Base-by-base conservation (phyloP, 2,888 invertebrate species). In the Tachina lurida region DNA sequence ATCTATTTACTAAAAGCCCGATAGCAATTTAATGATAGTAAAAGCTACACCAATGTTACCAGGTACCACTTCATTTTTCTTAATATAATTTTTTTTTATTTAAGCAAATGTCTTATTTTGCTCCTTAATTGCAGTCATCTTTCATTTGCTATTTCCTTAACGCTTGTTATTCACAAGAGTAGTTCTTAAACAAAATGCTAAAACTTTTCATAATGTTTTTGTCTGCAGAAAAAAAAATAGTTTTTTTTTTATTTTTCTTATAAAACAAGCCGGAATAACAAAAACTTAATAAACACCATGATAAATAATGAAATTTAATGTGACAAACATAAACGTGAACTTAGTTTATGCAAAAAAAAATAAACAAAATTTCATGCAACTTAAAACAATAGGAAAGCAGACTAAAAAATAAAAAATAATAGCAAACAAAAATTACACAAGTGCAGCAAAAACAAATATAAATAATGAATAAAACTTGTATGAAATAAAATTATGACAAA, bases 381-480 rank as follows among this genome's bases (percentile, higher is more conserved):
- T 39, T 17, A 19, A 76, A 56, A 76, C 56, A 76, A 56, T 56
- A 19, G 10, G 67, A 67, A 47, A 19, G n/a, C 10, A 56, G 13
- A 67, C 56, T 3, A 9, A 47, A 76, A n/a, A 56, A 19, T 8
- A n/a, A 17, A 31, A 45, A 65, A 52, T 17, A 45, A n/a, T 67
- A 17, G 31, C 12, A 54, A 31, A 41, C 56, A 45, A 75, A 75
- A 65, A 73, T 67, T 67, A 45, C 17, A 43, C 17, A 75, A 65
- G 31, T 43, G 52, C 31, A 19, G 67, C 22, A 56, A 56, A 74
- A 56, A 56, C 47, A 47, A 58, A 67, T 22, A 45, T 63, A 31
- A 75, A 75, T 71, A 71, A 71, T 58, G 15, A 71, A 58, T 31
- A 71, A 71, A n/a, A 58, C 71, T 58, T 58, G 15, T n/a, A 47